Percentiles rank a stretch among this genome's conserved stretches.
These are phyloP conservation scores for Drosophila birchii DNA, from an alignment of 2,888 invertebrate genomes.

Conservation along the genomic window DNA sequence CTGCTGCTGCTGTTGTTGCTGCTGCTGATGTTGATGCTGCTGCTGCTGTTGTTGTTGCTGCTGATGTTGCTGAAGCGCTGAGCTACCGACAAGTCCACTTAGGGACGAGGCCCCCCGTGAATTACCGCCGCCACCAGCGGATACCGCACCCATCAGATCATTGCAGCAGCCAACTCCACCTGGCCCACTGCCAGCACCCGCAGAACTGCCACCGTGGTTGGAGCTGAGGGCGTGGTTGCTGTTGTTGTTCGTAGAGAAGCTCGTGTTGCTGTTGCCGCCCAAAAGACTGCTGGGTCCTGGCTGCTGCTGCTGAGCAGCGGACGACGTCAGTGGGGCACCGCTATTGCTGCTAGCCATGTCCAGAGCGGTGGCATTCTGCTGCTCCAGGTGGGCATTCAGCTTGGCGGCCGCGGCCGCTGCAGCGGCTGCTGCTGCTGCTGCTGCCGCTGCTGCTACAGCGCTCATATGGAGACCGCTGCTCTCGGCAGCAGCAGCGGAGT, in stretches of 20 bases:
- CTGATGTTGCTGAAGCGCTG: conserved; percentile 66
- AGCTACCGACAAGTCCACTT: conserved; percentile 31
- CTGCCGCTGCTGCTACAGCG: conserved; percentile 64
- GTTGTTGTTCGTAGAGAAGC: conserved; percentile 59
- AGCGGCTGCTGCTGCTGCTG: conserved; percentile 68
- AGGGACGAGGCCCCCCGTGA: conserved; percentile 40
- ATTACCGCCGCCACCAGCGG: conserved; percentile 38
- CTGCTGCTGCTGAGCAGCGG: background rate
- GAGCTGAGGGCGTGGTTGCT: conserved; percentile 58
- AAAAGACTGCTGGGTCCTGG: conserved; percentile 47
- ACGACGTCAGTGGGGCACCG: conserved; percentile 2
- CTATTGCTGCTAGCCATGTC: conserved; percentile 54
- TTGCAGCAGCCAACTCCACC: conserved; percentile 24
- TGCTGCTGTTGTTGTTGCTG: conserved; percentile 56
- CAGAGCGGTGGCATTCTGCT: conserved; percentile 54
- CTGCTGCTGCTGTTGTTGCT: conserved; percentile 54
- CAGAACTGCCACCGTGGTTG: conserved; percentile 29
- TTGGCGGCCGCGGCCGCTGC: conserved; percentile 68
- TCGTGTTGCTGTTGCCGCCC: conserved; percentile 56
- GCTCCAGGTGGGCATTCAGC: conserved; percentile 67
- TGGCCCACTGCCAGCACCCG: conserved; percentile 18
- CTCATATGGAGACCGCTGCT: conserved; percentile 60
- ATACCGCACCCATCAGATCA: conserved; percentile 22
- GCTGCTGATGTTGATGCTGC: conserved; percentile 13
- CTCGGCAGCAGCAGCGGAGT: conserved; percentile 54